These are phyloP conservation scores for Oncopeltus fasciatus DNA, from an alignment of 1,140 invertebrate species.

Conservation along the genomic window DNA sequence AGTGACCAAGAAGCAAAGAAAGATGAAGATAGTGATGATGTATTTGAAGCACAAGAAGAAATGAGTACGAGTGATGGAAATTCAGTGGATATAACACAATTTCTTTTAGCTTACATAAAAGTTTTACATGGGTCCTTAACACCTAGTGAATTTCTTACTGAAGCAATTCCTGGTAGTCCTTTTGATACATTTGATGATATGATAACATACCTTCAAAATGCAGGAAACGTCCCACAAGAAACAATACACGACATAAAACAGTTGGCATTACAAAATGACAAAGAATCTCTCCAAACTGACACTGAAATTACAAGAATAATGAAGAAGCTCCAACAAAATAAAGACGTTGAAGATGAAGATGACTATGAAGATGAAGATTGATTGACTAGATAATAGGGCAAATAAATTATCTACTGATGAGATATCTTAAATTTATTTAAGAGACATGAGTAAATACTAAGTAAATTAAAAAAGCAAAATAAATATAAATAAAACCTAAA, in stretches of 20 bases:
- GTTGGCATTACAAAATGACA: not conserved
- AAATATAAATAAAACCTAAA: too few species aligned
- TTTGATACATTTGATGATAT: constrained; percentile 9
- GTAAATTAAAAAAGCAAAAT: too few species aligned
- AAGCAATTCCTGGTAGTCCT: not conserved
- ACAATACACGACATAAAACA: constrained; percentile 8
- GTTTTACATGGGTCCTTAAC: not conserved
- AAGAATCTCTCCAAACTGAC: not conserved
- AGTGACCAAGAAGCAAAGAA: constrained; percentile 1
- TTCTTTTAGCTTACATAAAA: not conserved
- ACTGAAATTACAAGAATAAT: not conserved
- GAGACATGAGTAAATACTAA: too few species aligned
- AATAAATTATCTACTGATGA: too few species aligned
- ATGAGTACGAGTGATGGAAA: not conserved
- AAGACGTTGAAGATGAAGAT: not conserved
- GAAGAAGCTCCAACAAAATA: not conserved
- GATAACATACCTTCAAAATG: constrained; percentile 6
- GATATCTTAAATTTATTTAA: too few species aligned
- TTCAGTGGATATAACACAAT: not conserved
- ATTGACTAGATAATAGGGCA: too few species aligned
- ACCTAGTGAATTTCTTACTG: constrained; percentile 9
- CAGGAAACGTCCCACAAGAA: not conserved
- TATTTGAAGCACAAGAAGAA: not conserved
- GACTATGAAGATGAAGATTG: constrained; percentile 1
- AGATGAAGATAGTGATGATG: not conserved